Percentiles rank a stretch among this genome's conserved stretches.
Evolutionary conservation across 2,888 invertebrate genomes (phyloP).

Genomic region (Drosophila kanekoi): DNA sequence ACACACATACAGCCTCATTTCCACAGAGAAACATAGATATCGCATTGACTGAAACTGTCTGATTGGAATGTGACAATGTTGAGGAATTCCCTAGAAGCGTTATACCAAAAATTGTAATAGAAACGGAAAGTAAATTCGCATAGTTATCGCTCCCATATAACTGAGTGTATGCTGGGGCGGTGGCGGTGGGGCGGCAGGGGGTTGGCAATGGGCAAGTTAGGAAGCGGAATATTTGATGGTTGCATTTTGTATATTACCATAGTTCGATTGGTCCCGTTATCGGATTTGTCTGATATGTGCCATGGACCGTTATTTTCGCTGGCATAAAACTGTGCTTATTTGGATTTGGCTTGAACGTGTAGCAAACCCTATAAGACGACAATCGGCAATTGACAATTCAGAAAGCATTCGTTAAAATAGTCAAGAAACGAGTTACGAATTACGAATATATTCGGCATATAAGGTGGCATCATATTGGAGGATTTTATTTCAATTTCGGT

Average conservation of each 20-base stretch:
- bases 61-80: conserved; percentile 4
- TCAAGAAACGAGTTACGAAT: conserved; percentile 16
- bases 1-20: conserved; percentile 12
- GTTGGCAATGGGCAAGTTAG: not conserved
- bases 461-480: no score
- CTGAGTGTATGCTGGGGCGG: not conserved
- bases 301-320: conserved; percentile 83
- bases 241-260: conserved; percentile 75
- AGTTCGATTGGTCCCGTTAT: conserved; percentile 84
- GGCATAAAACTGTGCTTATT: conserved; percentile 83
- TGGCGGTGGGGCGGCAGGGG: not conserved
- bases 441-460: conserved; percentile 9
- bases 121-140: not conserved
- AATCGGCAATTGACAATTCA: conserved; percentile 35
- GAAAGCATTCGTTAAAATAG: conserved; percentile 10
- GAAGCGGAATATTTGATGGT: conserved; percentile 12
- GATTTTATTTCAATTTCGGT: not conserved
- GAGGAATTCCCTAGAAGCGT: not conserved
- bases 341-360: conserved; percentile 84
- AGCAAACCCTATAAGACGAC: conserved; percentile 83
- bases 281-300: conserved; percentile 82
- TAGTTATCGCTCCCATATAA: not conserved
- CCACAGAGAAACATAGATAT: conserved; percentile 7
- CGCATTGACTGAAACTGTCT: not conserved
- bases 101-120: not conserved